These are phyloP conservation scores for Lerista edwardsae DNA, from an alignment of 2,797 vertebrate genomes.

Conservation along the genomic window DNA sequence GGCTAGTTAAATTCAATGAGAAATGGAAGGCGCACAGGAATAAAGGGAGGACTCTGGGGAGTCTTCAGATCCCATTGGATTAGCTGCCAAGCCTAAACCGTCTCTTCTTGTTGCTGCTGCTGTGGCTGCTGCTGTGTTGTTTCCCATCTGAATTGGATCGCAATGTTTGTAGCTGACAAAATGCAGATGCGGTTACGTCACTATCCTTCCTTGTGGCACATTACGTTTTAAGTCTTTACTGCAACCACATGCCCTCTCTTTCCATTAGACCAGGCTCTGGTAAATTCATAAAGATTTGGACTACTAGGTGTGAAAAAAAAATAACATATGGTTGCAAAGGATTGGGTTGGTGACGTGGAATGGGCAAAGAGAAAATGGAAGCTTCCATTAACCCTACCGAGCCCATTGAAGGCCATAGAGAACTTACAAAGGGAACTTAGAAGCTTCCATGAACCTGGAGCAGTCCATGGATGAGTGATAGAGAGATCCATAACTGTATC, in stretches of 20 bases:
- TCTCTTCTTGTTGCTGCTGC: neutral
- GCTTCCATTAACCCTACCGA: neutral
- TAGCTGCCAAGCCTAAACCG: constrained; percentile 40
- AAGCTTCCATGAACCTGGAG: too few relatives aligned
- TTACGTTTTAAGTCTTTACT: neutral
- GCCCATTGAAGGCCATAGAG: too few relatives aligned
- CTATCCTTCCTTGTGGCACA: neutral
- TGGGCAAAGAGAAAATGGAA: neutral
- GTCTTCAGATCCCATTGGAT: constrained; percentile 38
- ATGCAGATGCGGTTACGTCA: neutral
- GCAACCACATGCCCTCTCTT: neutral
- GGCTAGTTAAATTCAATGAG: constrained; percentile 62
- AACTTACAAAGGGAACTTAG: too few relatives aligned
- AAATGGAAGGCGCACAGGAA: constrained; percentile 58
- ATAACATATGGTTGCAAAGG: constrained; percentile 26
- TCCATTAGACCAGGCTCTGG: constrained; percentile 22
- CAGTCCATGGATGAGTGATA: too few relatives aligned
- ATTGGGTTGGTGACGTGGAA: neutral
- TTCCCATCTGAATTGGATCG: neutral
- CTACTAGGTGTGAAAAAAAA: constrained; percentile 11
- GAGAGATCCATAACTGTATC: too few relatives aligned
- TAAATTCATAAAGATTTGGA: neutral
- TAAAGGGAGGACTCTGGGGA: constrained; percentile 44
- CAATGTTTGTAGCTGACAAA: constrained; percentile 43
- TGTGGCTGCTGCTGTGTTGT: too few relatives aligned